Percentiles rank a stretch among this genome's conserved stretches.
phyloP scores from a whole-genome alignment of 1,140 invertebrate species.

The Rhopalosiphum padi region DNA sequence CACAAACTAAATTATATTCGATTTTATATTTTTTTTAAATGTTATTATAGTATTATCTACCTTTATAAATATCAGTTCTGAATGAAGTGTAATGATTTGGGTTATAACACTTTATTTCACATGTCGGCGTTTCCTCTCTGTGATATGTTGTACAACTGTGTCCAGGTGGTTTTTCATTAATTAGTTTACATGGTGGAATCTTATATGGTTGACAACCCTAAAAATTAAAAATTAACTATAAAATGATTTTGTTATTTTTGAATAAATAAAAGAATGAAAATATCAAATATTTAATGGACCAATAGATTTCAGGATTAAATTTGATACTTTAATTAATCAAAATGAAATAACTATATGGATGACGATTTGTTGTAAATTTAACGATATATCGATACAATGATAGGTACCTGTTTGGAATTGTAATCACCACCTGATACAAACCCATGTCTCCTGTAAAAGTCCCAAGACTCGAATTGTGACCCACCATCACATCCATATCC shows the following conservation, averaged over 20 bases:
- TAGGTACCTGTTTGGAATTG: constrained; percentile 25
- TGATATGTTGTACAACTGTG: not conserved
- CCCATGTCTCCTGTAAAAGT: constrained; percentile 45
- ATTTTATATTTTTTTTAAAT: not conserved
- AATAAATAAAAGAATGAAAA: not conserved
- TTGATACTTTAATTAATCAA: not conserved
- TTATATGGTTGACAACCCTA: constrained; percentile 38
- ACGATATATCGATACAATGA: no score
- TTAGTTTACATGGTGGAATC: constrained; percentile 5
- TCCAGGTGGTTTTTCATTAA: not conserved
- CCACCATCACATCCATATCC: constrained; percentile 53
- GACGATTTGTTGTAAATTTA: no score
- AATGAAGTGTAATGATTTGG: not conserved
- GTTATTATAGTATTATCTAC: not conserved
- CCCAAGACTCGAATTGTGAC: constrained; percentile 23
- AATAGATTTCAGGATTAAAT: not conserved
- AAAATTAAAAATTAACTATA: not conserved
- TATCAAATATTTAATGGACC: no score
- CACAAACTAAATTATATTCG: not conserved
- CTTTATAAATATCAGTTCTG: not conserved
- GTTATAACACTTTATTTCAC: constrained; percentile 10
- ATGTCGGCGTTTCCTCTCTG: not conserved
- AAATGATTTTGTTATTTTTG: not conserved
- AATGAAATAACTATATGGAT: not conserved
- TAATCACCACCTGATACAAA: constrained; percentile 56